A percentile compares a stretch with the other conserved stretches of the same genome.
These are phyloP conservation scores for Eristalis tenax DNA, from an alignment of 2,888 invertebrate species.

Conservation along the genomic window DNA sequence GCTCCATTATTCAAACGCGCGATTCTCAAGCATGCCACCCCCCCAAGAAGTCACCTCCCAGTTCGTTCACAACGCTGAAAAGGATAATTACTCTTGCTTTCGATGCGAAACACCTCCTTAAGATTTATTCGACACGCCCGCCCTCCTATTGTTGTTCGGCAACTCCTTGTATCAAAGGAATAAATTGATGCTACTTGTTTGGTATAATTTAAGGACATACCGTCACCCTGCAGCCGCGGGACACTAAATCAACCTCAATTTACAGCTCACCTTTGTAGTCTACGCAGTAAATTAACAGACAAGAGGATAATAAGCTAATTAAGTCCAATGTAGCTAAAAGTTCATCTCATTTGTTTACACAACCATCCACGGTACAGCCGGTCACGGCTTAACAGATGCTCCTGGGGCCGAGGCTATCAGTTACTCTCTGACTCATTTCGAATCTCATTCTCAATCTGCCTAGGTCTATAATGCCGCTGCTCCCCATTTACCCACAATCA, in stretches of 20 bases:
- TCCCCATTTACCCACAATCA: conserved; percentile 57
- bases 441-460: background rate
- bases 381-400: conserved; percentile 27
- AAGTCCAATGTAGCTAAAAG: conserved; percentile 55
- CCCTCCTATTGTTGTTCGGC: conserved; percentile 19
- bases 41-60: background rate
- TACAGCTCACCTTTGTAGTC: conserved; percentile 54
- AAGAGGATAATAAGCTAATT: conserved; percentile 67
- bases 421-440: conserved; percentile 12
- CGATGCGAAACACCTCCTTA: conserved; percentile 23
- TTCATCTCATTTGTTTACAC: conserved; percentile 64
- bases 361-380: conserved; percentile 5
- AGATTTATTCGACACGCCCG: conserved; percentile 28
- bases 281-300: conserved; percentile 57
- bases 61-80: background rate
- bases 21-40: background rate
- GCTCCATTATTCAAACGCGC: background rate
- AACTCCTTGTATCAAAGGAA: conserved; percentile 43
- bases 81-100: conserved; percentile 7
- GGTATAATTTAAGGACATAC: conserved; percentile 38
- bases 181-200: conserved; percentile 45
- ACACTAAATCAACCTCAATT: conserved; percentile 63
- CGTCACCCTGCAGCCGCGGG: conserved; percentile 24
- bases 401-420: conserved; percentile 40
- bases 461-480: conserved; percentile 22